A percentile compares a stretch with the other conserved stretches of the same genome.
Evolutionary conservation across 2,888 invertebrate species (phyloP).

Genomic region (Homarus gammarus): DNA sequence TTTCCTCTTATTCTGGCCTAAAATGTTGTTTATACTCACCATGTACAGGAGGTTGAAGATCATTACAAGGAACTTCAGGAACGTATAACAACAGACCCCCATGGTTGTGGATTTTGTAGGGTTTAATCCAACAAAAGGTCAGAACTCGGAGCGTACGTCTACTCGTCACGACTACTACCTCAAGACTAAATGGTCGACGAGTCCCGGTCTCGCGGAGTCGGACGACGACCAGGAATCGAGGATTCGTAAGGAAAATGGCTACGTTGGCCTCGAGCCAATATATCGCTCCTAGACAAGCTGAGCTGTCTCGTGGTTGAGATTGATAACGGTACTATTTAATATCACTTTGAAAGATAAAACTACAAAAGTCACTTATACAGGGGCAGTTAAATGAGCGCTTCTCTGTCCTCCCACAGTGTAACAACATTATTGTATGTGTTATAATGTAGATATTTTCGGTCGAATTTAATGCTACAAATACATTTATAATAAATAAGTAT

Average conservation of each 20-base stretch:
- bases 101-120: slow-evolving; percentile 39
- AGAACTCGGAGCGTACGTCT: slow-evolving; percentile 5
- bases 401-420: too few relatives aligned
- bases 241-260: background rate
- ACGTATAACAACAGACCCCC: slow-evolving; percentile 73
- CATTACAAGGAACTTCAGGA: slow-evolving; percentile 69
- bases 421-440: too few relatives aligned
- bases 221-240: background rate
- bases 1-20: background rate
- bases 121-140: slow-evolving; percentile 45
- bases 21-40: slow-evolving; percentile 47
- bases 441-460: too few relatives aligned
- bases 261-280: background rate
- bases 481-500: too few relatives aligned
- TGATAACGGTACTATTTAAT: background rate
- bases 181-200: slow-evolving; percentile 17
- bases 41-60: slow-evolving; percentile 72
- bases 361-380: background rate
- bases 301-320: background rate
- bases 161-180: slow-evolving; percentile 22
- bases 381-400: too few relatives aligned
- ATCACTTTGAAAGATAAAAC: background rate
- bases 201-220: background rate
- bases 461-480: too few relatives aligned
- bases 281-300: background rate